These are phyloP conservation scores for human DNA, from an alignment of 2,113 vertebrate genomes.

Conservation along the genomic window DNA sequence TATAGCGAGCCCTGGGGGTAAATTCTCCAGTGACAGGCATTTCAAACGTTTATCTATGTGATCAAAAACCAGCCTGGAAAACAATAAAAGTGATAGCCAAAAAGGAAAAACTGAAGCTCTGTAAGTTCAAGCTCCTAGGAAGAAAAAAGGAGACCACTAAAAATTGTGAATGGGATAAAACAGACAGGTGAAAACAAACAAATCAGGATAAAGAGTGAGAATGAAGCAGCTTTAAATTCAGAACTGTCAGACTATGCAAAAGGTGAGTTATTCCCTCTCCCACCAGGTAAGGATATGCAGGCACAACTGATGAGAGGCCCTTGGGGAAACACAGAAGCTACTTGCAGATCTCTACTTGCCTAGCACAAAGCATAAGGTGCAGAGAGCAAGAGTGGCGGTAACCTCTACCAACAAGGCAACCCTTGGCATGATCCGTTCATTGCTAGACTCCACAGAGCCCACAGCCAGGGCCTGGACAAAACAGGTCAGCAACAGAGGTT, in stretches of 20 bases:
- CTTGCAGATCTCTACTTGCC: neutral
- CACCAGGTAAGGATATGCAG: neutral
- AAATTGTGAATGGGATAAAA: constrained; percentile 32
- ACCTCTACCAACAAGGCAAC: too few species aligned
- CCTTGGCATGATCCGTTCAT: neutral
- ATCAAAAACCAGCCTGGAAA: constrained; percentile 52
- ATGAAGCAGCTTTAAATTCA: neutral
- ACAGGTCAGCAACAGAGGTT: neutral
- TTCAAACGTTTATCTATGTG: constrained; percentile 52
- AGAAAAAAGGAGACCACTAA: constrained; percentile 39
- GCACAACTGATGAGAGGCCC: neutral
- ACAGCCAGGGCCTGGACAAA: neutral
- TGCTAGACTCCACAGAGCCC: neutral
- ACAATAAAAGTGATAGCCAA: constrained; percentile 41
- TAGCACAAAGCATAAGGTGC: neutral
- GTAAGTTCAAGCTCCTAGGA: neutral
- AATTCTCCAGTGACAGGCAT: constrained; percentile 62
- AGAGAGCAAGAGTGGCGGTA: neutral
- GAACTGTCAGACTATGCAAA: neutral
- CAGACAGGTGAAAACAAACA: constrained; percentile 15
- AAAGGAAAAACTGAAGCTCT: constrained; percentile 4
- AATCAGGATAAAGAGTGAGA: neutral
- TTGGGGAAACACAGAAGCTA: neutral
- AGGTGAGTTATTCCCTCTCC: neutral
- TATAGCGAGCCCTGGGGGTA: neutral